A percentile compares a stretch with the other conserved stretches of the same genome.
phyloP scores from a whole-genome alignment of 2,113 vertebrate species.

The Apaloderma vittatum region DNA sequence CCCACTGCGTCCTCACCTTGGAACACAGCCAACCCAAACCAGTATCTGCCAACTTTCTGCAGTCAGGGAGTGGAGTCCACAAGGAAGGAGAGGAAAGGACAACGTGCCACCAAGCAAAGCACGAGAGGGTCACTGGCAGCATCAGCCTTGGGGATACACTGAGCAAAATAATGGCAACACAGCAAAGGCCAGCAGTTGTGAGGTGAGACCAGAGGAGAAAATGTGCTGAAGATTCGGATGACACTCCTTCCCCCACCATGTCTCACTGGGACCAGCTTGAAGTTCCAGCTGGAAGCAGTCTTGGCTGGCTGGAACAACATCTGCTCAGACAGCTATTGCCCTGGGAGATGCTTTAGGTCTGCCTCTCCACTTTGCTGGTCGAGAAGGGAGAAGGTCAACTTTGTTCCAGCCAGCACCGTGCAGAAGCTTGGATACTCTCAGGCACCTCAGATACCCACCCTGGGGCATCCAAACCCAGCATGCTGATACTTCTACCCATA shows the following conservation, averaged over 20 bases:
- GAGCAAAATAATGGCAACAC: not conserved
- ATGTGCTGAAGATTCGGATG: too few species aligned
- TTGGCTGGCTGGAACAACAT: not conserved
- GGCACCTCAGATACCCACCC: not conserved
- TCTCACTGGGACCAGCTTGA: not conserved
- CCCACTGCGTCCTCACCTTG: not conserved
- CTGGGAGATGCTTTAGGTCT: not conserved
- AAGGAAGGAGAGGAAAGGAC: not conserved
- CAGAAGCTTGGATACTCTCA: not conserved
- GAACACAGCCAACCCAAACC: not conserved
- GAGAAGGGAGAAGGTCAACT: not conserved
- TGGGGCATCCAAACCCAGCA: not conserved
- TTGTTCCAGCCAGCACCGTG: not conserved
- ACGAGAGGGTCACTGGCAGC: not conserved
- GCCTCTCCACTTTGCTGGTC: not conserved
- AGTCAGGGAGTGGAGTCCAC: not conserved
- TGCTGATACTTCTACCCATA: accelerated
- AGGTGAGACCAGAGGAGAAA: not conserved
- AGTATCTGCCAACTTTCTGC: not conserved
- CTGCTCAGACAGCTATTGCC: not conserved
- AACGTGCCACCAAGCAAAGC: not conserved
- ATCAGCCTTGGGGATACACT: not conserved
- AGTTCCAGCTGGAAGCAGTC: not conserved
- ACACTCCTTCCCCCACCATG: too few species aligned
- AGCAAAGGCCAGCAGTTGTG: not conserved